Evolutionary conservation across 2,888 invertebrate species (phyloP).

Genomic region (Hololepta plana): DNA sequence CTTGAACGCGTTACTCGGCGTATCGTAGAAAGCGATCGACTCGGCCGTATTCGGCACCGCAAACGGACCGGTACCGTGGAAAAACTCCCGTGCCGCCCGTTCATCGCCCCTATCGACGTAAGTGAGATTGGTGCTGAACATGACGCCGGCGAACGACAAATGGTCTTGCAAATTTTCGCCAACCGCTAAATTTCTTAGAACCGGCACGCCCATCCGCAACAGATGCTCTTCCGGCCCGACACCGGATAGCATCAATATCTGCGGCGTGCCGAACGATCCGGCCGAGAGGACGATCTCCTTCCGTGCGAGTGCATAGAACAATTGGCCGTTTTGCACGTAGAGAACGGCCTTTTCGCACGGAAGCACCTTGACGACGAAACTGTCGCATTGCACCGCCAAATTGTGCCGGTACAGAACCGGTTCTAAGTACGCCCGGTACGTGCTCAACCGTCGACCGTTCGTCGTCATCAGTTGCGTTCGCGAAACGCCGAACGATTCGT

Average conservation of each 20-base stretch:
- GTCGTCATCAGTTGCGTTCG: constrained; percentile 60
- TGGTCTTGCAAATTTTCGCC: constrained; percentile 79
- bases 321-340: constrained; percentile 42
- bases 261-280: constrained; percentile 77
- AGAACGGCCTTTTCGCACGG: constrained; percentile 37
- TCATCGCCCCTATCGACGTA: constrained; percentile 28
- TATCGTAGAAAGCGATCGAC: constrained; percentile 13
- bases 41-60: constrained; percentile 9
- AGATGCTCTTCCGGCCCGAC: constrained; percentile 67
- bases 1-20: constrained; percentile 9
- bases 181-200: constrained; percentile 51
- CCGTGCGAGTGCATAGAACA: constrained; percentile 54
- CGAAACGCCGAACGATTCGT: constrained; percentile 73
- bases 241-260: constrained; percentile 81
- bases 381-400: constrained; percentile 47
- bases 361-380: constrained; percentile 46
- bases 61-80: constrained; percentile 7
- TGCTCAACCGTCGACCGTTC: constrained; percentile 70
- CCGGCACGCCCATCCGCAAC: constrained; percentile 43
- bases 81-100: constrained; percentile 3
- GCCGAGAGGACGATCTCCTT: constrained; percentile 73
- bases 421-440: constrained; percentile 72
- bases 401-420: constrained; percentile 62
- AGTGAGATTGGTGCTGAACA: constrained; percentile 46
- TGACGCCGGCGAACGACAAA: constrained; percentile 51